These are phyloP conservation scores for Fabriciana adippe DNA, from an alignment of 2,888 invertebrate species.

Conservation along the genomic window DNA sequence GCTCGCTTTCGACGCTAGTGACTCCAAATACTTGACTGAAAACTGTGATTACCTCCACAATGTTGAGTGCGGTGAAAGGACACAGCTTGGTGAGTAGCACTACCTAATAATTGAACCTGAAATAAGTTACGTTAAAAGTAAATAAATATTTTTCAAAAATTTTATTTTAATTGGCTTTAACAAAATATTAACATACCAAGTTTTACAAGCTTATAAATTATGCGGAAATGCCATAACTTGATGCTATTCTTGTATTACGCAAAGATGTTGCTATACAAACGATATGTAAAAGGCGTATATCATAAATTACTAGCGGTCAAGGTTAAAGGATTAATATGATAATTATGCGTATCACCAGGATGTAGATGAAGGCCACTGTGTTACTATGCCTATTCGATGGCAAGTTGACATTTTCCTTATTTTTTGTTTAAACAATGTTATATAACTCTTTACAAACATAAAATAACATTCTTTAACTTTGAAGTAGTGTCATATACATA, in stretches of 20 bases:
- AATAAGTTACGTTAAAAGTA: neutral
- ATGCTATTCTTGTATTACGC: slow-evolving; percentile 22
- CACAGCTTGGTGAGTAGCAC: slow-evolving; percentile 87
- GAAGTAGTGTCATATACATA: slow-evolving; percentile 12
- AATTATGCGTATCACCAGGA: slow-evolving; percentile 65
- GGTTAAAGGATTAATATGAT: slow-evolving; percentile 55
- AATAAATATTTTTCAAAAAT: too few species aligned
- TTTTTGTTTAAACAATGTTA: slow-evolving; percentile 1
- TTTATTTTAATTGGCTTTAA: too few species aligned
- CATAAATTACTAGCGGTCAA: slow-evolving; percentile 57
- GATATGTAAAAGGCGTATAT: slow-evolving; percentile 13
- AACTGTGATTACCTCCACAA: slow-evolving; percentile 98
- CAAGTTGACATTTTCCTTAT: slow-evolving; percentile 23
- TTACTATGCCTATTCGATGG: slow-evolving; percentile 35
- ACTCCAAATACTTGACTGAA: slow-evolving; percentile 94
- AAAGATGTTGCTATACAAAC: slow-evolving; percentile 19
- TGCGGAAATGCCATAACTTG: slow-evolving; percentile 26
- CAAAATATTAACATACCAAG: slow-evolving; percentile 7
- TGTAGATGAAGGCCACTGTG: slow-evolving; percentile 61
- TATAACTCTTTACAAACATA: neutral
- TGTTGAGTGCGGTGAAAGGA: slow-evolving; percentile 94
- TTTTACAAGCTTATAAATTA: slow-evolving; percentile 8
- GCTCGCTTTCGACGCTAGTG: slow-evolving; percentile 93
- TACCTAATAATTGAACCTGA: neutral
- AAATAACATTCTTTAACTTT: slow-evolving; percentile 15